Conservation (phyloP, 2,888 invertebrate genomes). For the Rhogogaster chlorosoma region DNA sequence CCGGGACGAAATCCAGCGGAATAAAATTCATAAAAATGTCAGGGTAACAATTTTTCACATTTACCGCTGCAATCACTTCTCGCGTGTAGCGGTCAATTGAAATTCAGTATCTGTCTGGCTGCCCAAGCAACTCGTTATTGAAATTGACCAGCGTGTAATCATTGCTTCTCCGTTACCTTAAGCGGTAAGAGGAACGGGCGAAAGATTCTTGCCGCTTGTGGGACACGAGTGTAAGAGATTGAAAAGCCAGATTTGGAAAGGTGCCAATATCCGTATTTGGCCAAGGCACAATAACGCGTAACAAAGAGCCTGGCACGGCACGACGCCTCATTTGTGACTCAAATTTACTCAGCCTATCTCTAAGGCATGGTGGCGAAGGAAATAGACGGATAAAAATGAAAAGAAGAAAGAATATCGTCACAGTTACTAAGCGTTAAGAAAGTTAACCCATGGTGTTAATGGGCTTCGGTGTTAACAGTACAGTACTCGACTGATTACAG, state of each 20-base stretch:
- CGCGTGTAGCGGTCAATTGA: slow-evolving; percentile 25
- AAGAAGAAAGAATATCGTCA: slow-evolving; percentile 5
- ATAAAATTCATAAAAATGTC: slow-evolving; percentile 10
- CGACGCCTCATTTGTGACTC: slow-evolving; percentile 23
- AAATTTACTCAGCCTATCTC: background rate
- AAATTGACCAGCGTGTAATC: slow-evolving; percentile 72
- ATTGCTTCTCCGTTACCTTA: slow-evolving; percentile 65
- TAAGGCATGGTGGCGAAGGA: background rate
- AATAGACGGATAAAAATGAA: slow-evolving; percentile 7
- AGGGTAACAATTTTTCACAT: slow-evolving; percentile 22
- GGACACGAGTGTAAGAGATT: slow-evolving; percentile 53
- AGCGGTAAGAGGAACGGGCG: slow-evolving; percentile 66
- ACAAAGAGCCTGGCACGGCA: slow-evolving; percentile 35
- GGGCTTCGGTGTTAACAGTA: slow-evolving; percentile 58
- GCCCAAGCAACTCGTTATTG: slow-evolving; percentile 65
- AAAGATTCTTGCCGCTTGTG: slow-evolving; percentile 60
- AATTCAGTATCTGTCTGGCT: slow-evolving; percentile 8
- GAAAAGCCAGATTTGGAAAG: slow-evolving; percentile 61
- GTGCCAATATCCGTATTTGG: slow-evolving; percentile 71
- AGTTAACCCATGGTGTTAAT: slow-evolving; percentile 62
- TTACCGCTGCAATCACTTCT: slow-evolving; percentile 32
- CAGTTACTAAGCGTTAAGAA: slow-evolving; percentile 30
- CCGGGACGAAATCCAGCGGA: slow-evolving; percentile 2
- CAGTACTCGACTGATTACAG: slow-evolving; percentile 68
- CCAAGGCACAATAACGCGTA: slow-evolving; percentile 41